Conservation (phyloP, 53 echinoderm and acorn worm species). For the Henricia sp. region DNA sequence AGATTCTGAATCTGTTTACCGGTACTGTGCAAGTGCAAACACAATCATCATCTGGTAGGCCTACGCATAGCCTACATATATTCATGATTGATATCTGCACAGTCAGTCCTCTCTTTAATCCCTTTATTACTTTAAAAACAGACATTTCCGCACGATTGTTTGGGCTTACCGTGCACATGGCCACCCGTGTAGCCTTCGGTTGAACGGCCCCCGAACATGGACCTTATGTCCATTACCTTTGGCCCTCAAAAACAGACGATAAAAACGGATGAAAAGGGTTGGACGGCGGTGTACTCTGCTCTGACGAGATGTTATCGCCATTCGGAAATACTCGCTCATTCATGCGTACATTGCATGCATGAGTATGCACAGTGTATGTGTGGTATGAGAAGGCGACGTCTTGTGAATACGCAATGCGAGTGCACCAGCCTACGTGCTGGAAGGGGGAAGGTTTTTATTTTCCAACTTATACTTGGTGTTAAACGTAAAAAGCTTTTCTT, state of each 20-base stretch:
- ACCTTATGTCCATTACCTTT: constrained; percentile 83
- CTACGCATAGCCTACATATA: too few species aligned
- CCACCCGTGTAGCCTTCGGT: constrained; percentile 86
- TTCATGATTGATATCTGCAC: too few species aligned
- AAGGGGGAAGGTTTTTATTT: neutral
- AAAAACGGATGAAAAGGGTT: constrained; percentile 47
- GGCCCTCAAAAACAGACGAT: constrained; percentile 56
- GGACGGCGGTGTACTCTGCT: constrained; percentile 47
- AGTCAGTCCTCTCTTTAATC: too few species aligned
- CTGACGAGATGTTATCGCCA: constrained; percentile 52
- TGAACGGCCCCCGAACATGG: constrained; percentile 82
- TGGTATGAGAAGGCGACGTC: too few species aligned
- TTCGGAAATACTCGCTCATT: constrained; percentile 1
- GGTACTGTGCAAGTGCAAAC: too few species aligned
- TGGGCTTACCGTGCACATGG: constrained; percentile 77
- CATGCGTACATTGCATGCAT: neutral
- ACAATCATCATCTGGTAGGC: too few species aligned
- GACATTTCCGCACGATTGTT: neutral
- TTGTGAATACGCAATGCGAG: neutral
- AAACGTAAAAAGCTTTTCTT: too few species aligned
- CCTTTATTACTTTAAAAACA: neutral
- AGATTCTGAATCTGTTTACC: too few species aligned
- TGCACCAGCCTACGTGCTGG: neutral
- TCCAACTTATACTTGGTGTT: constrained; percentile 13
- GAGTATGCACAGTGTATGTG: neutral